Base-by-base conservation (phyloP, 2,888 invertebrate species). In the Polydrusus pterygomalis region DNA sequence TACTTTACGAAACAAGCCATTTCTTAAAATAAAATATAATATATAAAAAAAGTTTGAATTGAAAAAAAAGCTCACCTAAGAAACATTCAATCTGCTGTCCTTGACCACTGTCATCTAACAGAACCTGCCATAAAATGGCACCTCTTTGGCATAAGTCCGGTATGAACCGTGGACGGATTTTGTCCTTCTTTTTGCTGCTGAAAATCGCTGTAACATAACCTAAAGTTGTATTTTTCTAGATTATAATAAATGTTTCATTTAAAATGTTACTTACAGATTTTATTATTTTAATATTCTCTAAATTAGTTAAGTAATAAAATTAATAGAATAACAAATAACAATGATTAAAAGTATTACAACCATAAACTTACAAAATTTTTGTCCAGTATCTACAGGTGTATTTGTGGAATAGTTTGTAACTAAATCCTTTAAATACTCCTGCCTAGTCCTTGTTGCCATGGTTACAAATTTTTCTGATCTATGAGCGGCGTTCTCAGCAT, bases 401-500 rank as follows among this genome's bases (percentile, higher is more conserved):
- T 93, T 92, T 13, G 95, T 94, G 5, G 94, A 92, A 87, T 94
- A 94, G 88, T 96, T 97, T 79, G 92, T 91, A 34, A 96, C 94
- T 82, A 97, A 90, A 88, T 98, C 98, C 87, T 97, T 97, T 82
- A 98, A 90, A 88, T 97, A 97, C 89, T 98, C 98, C 86, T 97
- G 96, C 80, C 98, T 90, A 51, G 98, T 98, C 82, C 98, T 91
- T 10, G 96, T 96, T 11, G 98, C 97, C 97, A 98, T 98, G 62
- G 97, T 96, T 69, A 96, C 95, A 88, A 98, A 98, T 88, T 98
- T 98, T 84, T 97, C 97, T 56, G 97, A 97, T 82, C 96, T 92
- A 86, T 98, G 97, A 11, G 97, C 97, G 11, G 98, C 97, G 88
- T 97, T 97, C 87, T 98, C 98, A 25, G 97, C 98, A 87, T 98